Conservation (phyloP, 2,113 vertebrate species). For the Turdus rufiventris region DNA sequence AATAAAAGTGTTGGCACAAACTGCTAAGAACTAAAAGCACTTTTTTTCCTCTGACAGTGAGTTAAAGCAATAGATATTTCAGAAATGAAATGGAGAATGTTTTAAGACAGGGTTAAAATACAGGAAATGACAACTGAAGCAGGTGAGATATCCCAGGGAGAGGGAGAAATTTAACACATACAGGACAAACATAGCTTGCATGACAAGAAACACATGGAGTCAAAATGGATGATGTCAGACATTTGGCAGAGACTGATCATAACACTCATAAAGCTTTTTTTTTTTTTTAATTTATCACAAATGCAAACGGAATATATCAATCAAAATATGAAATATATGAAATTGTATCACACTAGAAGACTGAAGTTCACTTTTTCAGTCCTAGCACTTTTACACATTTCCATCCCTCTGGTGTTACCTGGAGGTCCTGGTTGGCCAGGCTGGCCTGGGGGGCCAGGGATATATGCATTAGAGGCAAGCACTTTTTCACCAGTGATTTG, state of each 20-base stretch:
- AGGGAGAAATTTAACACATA: background rate
- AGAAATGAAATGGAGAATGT: background rate
- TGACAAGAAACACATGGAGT: background rate
- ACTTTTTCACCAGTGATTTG: conserved; percentile 87
- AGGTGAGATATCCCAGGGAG: background rate
- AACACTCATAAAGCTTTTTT: background rate
- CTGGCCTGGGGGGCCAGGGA: conserved; percentile 85
- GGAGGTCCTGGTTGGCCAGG: conserved; percentile 84
- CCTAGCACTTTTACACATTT: background rate
- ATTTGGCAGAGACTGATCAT: background rate
- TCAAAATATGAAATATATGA: background rate
- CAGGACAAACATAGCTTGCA: background rate
- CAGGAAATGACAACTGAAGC: background rate
- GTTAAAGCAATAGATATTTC: background rate
- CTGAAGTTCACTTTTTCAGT: background rate
- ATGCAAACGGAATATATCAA: background rate
- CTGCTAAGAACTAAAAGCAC: background rate
- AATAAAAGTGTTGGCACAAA: background rate
- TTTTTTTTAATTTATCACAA: background rate
- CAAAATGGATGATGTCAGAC: background rate
- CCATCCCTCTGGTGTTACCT: conserved; percentile 72
- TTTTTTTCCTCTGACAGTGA: background rate
- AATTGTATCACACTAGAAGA: background rate
- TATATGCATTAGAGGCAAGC: conserved; percentile 79
- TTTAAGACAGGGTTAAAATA: background rate